phyloP scores from a whole-genome alignment of 2,888 invertebrate genomes.

The Listrodromus nycthemerus region DNA sequence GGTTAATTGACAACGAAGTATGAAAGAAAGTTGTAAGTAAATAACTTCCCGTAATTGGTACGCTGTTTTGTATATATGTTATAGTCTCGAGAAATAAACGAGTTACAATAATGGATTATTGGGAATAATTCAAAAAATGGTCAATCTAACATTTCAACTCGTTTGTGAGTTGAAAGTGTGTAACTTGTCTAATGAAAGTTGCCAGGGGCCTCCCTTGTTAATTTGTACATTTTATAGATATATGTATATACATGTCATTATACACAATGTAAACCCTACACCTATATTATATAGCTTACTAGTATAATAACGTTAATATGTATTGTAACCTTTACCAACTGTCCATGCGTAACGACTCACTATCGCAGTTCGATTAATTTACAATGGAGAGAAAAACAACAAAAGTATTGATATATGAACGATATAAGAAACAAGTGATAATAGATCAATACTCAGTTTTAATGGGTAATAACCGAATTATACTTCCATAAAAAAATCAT shows the following conservation, averaged over 20 bases:
- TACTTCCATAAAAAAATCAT: constrained; percentile 58
- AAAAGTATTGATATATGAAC: constrained; percentile 44
- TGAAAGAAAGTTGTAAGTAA: not conserved
- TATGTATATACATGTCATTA: constrained; percentile 46
- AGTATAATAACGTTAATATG: constrained; percentile 40
- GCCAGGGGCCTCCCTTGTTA: constrained; percentile 48
- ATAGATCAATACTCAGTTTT: constrained; percentile 64
- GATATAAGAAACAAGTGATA: constrained; percentile 55
- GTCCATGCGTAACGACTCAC: constrained; percentile 31
- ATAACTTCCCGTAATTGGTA: constrained; percentile 14
- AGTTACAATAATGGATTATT: constrained; percentile 4
- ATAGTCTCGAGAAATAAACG: constrained; percentile 17
- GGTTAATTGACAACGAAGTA: not conserved
- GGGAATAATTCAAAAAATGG: constrained; percentile 31
- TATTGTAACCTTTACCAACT: constrained; percentile 53
- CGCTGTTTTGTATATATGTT: constrained; percentile 58
- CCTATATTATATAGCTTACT: constrained; percentile 42
- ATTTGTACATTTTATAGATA: constrained; percentile 70
- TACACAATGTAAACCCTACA: constrained; percentile 29
- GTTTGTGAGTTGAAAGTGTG: constrained; percentile 4
- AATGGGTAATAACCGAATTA: constrained; percentile 64
- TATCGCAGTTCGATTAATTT: constrained; percentile 44
- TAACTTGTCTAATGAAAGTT: constrained; percentile 34
- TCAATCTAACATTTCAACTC: constrained; percentile 3
- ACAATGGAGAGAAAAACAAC: constrained; percentile 7